Conservation (phyloP, 2,888 invertebrate species). For the Archips crataeganus region DNA sequence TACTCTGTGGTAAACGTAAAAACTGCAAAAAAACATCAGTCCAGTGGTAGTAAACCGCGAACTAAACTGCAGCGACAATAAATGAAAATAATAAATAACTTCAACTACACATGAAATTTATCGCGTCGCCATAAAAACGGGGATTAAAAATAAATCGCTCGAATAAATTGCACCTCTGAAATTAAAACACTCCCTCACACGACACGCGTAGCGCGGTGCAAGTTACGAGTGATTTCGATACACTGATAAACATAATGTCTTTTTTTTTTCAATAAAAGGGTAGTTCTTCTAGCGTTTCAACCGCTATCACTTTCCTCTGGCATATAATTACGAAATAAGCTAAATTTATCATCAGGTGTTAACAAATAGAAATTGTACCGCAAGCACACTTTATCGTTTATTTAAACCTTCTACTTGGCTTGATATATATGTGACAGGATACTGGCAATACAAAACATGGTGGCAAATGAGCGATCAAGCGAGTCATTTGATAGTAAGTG, state of each 20-base stretch:
- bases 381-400: too few relatives aligned
- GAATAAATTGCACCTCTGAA: slow-evolving; percentile 86
- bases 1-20: neutral
- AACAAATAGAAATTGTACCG: too few relatives aligned
- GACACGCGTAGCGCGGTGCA: slow-evolving; percentile 66
- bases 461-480: too few relatives aligned
- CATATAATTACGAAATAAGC: too few relatives aligned
- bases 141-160: slow-evolving; percentile 86
- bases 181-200: slow-evolving; percentile 84
- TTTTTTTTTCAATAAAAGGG: too few relatives aligned
- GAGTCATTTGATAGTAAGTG: too few relatives aligned
- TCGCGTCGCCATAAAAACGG: slow-evolving; percentile 83
- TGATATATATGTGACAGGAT: too few relatives aligned
- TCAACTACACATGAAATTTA: slow-evolving; percentile 82
- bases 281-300: too few relatives aligned
- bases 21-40: slow-evolving; percentile 36
- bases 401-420: too few relatives aligned
- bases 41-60: slow-evolving; percentile 44
- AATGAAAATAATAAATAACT: slow-evolving; percentile 68
- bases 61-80: slow-evolving; percentile 52
- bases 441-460: too few relatives aligned
- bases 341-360: too few relatives aligned
- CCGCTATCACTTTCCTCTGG: too few relatives aligned
- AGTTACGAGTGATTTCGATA: slow-evolving; percentile 49
- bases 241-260: neutral